Evolutionary conservation across 2,113 vertebrate genomes (phyloP).

Genomic region (Oxyura jamaicensis): DNA sequence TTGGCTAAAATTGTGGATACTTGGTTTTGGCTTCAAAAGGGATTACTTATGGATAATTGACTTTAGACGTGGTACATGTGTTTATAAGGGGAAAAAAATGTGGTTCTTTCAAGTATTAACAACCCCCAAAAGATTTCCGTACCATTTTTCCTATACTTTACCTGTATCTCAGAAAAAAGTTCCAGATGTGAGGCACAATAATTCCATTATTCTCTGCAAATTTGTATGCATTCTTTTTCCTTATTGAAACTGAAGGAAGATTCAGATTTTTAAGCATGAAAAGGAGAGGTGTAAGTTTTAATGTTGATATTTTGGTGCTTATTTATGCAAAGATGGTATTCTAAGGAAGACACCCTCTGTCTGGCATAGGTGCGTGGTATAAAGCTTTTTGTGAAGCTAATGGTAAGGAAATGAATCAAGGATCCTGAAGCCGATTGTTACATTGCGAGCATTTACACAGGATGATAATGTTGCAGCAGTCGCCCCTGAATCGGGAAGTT

Average conservation of each 20-base stretch:
- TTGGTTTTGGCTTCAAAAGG: background rate
- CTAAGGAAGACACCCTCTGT: background rate
- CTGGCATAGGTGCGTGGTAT: too few species aligned
- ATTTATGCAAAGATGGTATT: background rate
- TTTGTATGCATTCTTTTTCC: background rate
- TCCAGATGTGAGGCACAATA: background rate
- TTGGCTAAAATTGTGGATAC: rapidly evolving
- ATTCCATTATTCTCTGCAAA: background rate
- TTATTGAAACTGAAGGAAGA: background rate
- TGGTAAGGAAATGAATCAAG: rapidly evolving
- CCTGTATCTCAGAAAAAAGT: background rate
- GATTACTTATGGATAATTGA: background rate
- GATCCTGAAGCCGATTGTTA: background rate
- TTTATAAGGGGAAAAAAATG: background rate
- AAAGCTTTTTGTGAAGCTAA: background rate
- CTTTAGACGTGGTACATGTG: background rate
- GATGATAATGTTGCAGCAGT: rapidly evolving
- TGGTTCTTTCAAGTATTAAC: background rate
- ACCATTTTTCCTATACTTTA: background rate
- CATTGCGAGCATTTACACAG: rapidly evolving
- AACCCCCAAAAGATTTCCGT: rapidly evolving
- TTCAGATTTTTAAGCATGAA: background rate
- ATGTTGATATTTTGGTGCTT: background rate
- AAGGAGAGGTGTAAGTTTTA: background rate
- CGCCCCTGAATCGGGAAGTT: background rate